Evolutionary conservation across 1,140 invertebrate genomes (phyloP).

Genomic region (Caerostris darwini): DNA sequence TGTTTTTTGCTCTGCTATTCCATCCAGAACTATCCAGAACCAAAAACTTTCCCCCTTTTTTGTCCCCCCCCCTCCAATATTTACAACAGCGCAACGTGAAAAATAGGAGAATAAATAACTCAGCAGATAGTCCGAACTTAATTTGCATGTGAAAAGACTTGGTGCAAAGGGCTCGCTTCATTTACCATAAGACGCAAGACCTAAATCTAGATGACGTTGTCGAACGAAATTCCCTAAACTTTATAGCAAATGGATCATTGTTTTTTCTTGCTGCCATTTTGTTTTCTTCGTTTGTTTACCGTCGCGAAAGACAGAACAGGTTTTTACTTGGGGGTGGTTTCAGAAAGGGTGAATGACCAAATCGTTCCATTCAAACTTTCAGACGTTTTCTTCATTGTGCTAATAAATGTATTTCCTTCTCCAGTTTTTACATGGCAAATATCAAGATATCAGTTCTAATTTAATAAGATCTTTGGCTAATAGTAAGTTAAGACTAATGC

Average conservation of each 20-base stretch:
- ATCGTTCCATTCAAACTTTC: background rate
- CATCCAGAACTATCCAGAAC: background rate
- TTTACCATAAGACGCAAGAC: constrained; percentile 11
- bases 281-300: background rate
- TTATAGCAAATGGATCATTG: constrained; percentile 20
- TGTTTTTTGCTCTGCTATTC: background rate
- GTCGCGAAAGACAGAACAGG: constrained; percentile 1
- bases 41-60: background rate
- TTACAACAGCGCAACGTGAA: background rate
- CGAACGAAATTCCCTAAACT: constrained; percentile 24
- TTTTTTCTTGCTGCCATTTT: background rate
- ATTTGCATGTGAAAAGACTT: constrained; percentile 43
- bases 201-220: constrained; percentile 50
- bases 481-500: too few species aligned
- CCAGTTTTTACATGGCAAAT: background rate
- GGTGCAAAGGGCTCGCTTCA: background rate
- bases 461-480: too few species aligned
- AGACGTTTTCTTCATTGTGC: background rate
- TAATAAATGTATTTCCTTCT: background rate
- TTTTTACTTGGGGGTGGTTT: background rate
- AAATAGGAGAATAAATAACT: constrained; percentile 18
- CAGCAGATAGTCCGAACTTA: background rate
- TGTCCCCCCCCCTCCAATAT: background rate
- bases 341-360: constrained; percentile 28
- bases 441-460: too few species aligned